Percentiles rank a stretch among this genome's conserved stretches.
Conservation (phyloP, 2,888 invertebrate species). For the Acronicta alni region DNA sequence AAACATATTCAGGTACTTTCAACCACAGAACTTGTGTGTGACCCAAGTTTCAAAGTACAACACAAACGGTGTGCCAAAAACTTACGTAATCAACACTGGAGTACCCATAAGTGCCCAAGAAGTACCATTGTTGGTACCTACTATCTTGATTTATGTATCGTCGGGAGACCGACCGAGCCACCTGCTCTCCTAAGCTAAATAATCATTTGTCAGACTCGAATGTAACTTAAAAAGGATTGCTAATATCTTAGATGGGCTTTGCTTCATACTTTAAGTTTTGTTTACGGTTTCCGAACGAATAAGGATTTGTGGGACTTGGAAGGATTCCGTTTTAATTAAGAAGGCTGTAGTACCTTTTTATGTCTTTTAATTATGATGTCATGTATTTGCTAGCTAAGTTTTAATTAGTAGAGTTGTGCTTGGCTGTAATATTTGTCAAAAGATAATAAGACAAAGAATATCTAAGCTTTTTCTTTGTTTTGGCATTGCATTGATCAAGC, state of each 20-base stretch:
- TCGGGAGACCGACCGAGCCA: constrained; percentile 67
- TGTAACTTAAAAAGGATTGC: constrained; percentile 85
- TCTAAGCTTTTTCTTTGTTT: too few relatives aligned
- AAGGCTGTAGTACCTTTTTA: constrained; percentile 12
- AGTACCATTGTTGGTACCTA: constrained; percentile 51
- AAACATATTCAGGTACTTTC: background rate
- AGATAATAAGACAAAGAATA: too few relatives aligned
- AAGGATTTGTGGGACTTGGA: constrained; percentile 42
- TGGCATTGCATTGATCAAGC: too few relatives aligned
- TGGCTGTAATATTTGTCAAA: too few relatives aligned
- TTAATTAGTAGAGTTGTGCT: background rate
- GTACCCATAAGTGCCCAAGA: constrained; percentile 37
- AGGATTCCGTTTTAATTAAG: constrained; percentile 49
- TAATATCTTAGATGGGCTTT: constrained; percentile 83
- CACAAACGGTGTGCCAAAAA: constrained; percentile 19
- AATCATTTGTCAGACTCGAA: constrained; percentile 85
- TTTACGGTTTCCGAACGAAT: constrained; percentile 63
- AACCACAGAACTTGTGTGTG: background rate
- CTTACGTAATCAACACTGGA: constrained; percentile 32
- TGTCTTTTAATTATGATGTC: constrained; percentile 18
- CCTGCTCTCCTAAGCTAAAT: constrained; percentile 81
- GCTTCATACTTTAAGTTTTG: constrained; percentile 67
- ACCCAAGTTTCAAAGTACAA: background rate
- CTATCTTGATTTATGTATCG: constrained; percentile 77
- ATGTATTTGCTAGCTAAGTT: constrained; percentile 10